Evolutionary conservation across 2,797 vertebrate species (phyloP).

Genomic region (Poecilia gillii): DNA sequence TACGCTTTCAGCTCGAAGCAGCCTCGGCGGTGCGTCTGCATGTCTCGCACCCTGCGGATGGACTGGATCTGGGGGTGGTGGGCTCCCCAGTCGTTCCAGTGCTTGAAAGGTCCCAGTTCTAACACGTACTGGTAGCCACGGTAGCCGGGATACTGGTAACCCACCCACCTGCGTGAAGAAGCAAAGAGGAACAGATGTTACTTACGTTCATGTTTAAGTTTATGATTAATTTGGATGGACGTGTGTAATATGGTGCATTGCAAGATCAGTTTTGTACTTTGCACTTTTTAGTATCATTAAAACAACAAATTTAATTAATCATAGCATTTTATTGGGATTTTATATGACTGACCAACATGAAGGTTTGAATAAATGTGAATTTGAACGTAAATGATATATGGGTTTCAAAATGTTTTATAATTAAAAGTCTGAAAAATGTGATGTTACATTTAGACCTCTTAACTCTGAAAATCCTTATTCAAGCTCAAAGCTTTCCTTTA

Average conservation of each 20-base stretch:
- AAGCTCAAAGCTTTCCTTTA: background rate
- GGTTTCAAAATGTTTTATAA: background rate
- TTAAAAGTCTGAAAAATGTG: background rate
- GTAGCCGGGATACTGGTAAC: conserved; percentile 89
- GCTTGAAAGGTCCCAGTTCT: conserved; percentile 83
- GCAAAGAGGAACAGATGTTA: conserved; percentile 4
- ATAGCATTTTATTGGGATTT: background rate
- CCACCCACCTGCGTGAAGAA: conserved; percentile 82
- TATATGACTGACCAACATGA: background rate
- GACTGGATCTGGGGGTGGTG: conserved; percentile 86
- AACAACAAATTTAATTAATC: background rate
- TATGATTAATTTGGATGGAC: background rate
- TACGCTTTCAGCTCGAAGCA: conserved; percentile 82
- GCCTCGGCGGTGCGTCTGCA: conserved; percentile 85
- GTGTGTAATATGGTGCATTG: background rate
- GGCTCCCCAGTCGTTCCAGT: conserved; percentile 88
- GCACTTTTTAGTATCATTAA: background rate
- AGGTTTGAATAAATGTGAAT: background rate
- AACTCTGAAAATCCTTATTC: background rate
- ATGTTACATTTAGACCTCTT: background rate
- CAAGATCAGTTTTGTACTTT: background rate
- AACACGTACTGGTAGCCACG: conserved; percentile 87
- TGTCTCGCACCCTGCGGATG: conserved; percentile 86
- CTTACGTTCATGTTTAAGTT: too few relatives aligned
- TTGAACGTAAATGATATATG: background rate